phyloP scores from a whole-genome alignment of 2,888 invertebrate genomes.

The Monoplex corrugatus region DNA sequence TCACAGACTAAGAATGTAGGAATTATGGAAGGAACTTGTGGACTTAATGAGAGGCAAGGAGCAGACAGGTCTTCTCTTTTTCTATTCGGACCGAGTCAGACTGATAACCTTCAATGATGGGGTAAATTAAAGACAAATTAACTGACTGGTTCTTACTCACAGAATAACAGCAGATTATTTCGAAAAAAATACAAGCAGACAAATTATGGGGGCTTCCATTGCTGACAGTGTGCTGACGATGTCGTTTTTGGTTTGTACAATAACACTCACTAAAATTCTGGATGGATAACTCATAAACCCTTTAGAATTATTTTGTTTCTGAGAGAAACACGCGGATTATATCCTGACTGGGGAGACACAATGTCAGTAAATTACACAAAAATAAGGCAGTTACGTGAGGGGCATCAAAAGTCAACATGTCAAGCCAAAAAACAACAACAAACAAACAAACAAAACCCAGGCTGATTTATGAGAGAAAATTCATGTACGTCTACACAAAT shows the following conservation, averaged over 20 bases:
- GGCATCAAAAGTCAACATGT: not conserved
- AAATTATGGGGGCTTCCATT: not conserved
- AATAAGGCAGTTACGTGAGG: slow-evolving; percentile 1
- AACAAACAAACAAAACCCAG: not conserved
- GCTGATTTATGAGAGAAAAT: not conserved
- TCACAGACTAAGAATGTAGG: not conserved
- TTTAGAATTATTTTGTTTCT: not conserved
- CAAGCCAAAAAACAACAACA: not conserved
- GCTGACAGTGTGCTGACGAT: too few species aligned
- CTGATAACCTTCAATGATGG: too few species aligned
- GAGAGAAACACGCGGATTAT: not conserved
- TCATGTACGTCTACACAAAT: not conserved
- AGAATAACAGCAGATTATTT: too few species aligned
- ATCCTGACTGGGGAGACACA: not conserved
- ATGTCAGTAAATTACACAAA: not conserved
- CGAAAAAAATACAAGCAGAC: not conserved
- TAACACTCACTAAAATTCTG: not conserved
- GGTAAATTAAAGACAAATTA: too few species aligned
- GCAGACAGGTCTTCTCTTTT: not conserved
- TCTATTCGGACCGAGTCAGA: not conserved
- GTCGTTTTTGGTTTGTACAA: not conserved
- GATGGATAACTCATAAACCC: not conserved
- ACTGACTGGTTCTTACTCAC: too few species aligned
- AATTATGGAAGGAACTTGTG: not conserved
- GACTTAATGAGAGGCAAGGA: not conserved